A percentile compares a stretch with the other conserved stretches of the same genome.
These are phyloP conservation scores for Plebejus melissa DNA, from an alignment of 2,888 invertebrate species.

Conservation along the genomic window DNA sequence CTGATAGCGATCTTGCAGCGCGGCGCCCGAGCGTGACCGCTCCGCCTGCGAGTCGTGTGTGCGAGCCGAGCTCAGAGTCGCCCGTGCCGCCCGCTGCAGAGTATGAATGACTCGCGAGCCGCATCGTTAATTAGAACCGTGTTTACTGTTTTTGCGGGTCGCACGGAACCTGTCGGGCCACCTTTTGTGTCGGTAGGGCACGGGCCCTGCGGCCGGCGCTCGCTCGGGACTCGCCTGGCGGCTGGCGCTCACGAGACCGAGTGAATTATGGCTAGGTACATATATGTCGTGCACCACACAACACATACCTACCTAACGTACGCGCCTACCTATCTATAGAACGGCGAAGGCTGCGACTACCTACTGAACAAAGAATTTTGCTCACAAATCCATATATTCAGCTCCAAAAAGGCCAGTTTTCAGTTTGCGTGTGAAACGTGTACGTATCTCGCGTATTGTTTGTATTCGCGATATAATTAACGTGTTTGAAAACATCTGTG, in stretches of 20 bases:
- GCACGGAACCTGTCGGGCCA: slow-evolving; percentile 63
- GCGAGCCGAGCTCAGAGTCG: slow-evolving; percentile 36
- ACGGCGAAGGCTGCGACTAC: slow-evolving; percentile 72
- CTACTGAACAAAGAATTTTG: slow-evolving; percentile 76
- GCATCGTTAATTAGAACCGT: slow-evolving; percentile 66
- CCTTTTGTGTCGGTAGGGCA: slow-evolving; percentile 57
- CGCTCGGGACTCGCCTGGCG: slow-evolving; percentile 49
- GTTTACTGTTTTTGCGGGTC: slow-evolving; percentile 72
- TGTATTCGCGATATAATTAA: slow-evolving; percentile 55
- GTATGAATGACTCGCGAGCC: slow-evolving; percentile 53
- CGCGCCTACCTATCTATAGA: slow-evolving; percentile 63
- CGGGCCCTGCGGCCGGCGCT: slow-evolving; percentile 37
- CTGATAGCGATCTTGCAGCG: slow-evolving; percentile 65
- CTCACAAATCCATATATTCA: slow-evolving; percentile 63
- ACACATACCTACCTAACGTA: slow-evolving; percentile 58
- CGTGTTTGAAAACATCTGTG: slow-evolving; percentile 66
- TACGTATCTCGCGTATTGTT: slow-evolving; percentile 51
- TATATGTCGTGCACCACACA: slow-evolving; percentile 57
- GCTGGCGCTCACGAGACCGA: slow-evolving; percentile 54
- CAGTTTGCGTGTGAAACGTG: slow-evolving; percentile 59
- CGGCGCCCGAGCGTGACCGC: slow-evolving; percentile 74
- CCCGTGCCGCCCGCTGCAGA: slow-evolving; percentile 46
- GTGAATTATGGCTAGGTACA: slow-evolving; percentile 68
- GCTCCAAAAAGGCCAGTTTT: slow-evolving; percentile 52
- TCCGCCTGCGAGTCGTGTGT: slow-evolving; percentile 44